Evolutionary conservation across 2,888 invertebrate species (phyloP), one percentile per base, ranked within the genome.

Genomic region (Anoplius nigerrimus): DNA sequence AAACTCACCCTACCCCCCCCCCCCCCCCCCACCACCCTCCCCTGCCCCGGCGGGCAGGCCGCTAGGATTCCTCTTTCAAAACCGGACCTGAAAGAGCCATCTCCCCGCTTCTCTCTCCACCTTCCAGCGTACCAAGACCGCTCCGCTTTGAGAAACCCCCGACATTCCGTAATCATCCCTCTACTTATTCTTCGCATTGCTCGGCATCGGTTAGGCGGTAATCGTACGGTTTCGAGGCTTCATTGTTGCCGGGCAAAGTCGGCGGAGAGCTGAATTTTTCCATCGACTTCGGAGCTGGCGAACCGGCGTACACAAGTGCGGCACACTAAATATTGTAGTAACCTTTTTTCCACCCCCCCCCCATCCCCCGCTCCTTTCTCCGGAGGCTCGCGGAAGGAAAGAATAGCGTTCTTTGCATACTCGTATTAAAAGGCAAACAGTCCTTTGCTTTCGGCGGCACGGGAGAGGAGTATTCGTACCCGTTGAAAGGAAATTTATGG

Each of bases 401-500:
- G 85, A 87, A 86, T 83, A 82, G 85, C 84, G 85, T 84, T 85
- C 85, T 86, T 87, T 86, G 86, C 88, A 87, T 88, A 86, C 82
- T 80, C 80, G 84, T 84, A 87, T 87, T 87, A 86, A 87, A 87
- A 85, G 80, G 84, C 84, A 84, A 87, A 86, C 86, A 84, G 82
- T 83, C 79, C 76, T 80, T 76, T 73, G 79, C 66, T 62, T 65
- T 56, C 20, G 59, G 60, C 59, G 59, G 42, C 66, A 64, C 63
- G 75, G 62, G 65, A 62, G 68, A 58, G 65, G 59, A 63, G 80
- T 81, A 85, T 84, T 76, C 81, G 81, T 82, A 78, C 78, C 77
- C 82, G 82, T 83, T 88, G 86, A 87, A 88, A 87, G 88, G 83
- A 89, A 89, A 89, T 89, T 89, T 89, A 89, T 88, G 88, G 87